Base-by-base conservation (phyloP, 2,797 vertebrate species). In the Gymnothorax javanicus region DNA sequence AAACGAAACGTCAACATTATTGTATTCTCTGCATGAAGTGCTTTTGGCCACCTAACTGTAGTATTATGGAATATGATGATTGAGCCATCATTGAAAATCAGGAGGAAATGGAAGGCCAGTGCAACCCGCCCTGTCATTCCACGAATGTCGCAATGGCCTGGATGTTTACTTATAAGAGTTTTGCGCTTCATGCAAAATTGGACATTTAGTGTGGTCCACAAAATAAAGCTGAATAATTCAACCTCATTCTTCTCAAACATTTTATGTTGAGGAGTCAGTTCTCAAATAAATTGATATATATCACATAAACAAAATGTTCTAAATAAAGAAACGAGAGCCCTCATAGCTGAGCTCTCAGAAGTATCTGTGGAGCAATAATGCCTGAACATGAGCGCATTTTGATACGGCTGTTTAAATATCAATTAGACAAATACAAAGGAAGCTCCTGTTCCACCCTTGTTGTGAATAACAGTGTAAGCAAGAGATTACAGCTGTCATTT, bases 81-180 rank as follows among this genome's bases (percentile, higher is more conserved):
- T 25, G 82, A 83, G 73, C 81, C 86, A 83, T 83, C 67, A 25
- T 59, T 64, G 67, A 13, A 56, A 83, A 87, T 71, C 86, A 33
- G 25, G 50, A 25, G 27, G 69, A 71, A 50, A 52, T 43, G 81
- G 3, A 58, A 52, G 23, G 27, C 2, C 62, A 12, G 50, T 4
- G 2, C 58, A 84, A 33, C 23, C 73, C 69, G 33, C 33, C 82
- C n/a, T 56, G 23, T 85, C 69, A 62, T 60, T 87, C 77, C 67
- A 62, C 82, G 50, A 83, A n/a, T 27, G 15, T 59, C 50, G 20
- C 84, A 23, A 2, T 50, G 73, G 52, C 73, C 12, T 62, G 82
- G 67, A 60, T 23, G 57, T 25, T 50, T 84, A 25, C 54, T 52
- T 84, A 60, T 20, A 17, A 79, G 27, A 50, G 86, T 52, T 73